These are phyloP conservation scores for Erebia aethiops DNA, from an alignment of 2,888 invertebrate species.

Conservation along the genomic window DNA sequence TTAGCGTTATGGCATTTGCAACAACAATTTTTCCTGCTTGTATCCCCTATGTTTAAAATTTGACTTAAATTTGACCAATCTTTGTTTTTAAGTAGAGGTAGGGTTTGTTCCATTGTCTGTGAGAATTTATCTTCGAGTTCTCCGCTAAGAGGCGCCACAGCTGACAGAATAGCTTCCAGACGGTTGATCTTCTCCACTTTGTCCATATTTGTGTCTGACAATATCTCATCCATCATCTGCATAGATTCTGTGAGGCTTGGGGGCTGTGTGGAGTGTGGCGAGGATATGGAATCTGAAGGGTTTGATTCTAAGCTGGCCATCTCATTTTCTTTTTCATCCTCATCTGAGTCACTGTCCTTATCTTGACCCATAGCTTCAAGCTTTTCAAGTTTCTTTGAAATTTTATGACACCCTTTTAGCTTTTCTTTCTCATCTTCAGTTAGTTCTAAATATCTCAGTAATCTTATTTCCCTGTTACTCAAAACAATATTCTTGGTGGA, in stretches of 20 bases:
- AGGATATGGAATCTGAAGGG: constrained; percentile 89
- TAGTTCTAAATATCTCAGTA: constrained; percentile 93
- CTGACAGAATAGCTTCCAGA: constrained; percentile 92
- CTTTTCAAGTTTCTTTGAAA: constrained; percentile 95
- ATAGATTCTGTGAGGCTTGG: constrained; percentile 94
- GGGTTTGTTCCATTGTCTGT: constrained; percentile 79
- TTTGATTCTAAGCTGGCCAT: constrained; percentile 92
- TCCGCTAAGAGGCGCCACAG: constrained; percentile 88
- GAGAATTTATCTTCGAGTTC: constrained; percentile 81
- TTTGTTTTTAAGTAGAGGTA: constrained; percentile 79
- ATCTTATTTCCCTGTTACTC: constrained; percentile 94
- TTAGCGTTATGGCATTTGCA: constrained; percentile 83
- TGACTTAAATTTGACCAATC: constrained; percentile 80
- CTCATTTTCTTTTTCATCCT: constrained; percentile 88
- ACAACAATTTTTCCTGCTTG: constrained; percentile 75
- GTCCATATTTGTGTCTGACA: constrained; percentile 92
- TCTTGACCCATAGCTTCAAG: constrained; percentile 91
- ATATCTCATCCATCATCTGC: constrained; percentile 93
- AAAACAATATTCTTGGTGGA: constrained; percentile 93
- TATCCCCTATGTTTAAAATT: constrained; percentile 73
- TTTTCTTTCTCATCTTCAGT: constrained; percentile 97
- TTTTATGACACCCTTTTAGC: constrained; percentile 94
- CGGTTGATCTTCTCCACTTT: constrained; percentile 93
- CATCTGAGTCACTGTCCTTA: constrained; percentile 89
- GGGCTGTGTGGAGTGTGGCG: constrained; percentile 90